Percentiles rank a stretch among this genome's conserved stretches.
These are phyloP conservation scores for Drosophila basisetae DNA, from an alignment of 2,888 invertebrate genomes.

Conservation along the genomic window DNA sequence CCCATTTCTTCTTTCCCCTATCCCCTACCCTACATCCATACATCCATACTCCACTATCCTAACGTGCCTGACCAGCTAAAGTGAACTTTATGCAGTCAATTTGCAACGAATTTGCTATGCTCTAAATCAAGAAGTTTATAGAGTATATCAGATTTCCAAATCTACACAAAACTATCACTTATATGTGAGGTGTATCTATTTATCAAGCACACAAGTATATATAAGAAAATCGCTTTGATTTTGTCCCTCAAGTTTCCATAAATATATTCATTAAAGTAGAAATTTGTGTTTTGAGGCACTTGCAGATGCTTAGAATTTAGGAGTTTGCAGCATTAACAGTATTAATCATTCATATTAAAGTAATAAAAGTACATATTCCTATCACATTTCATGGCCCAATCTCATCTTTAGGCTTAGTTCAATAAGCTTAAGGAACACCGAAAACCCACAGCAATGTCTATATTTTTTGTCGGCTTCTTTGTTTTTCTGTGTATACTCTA, in stretches of 20 bases:
- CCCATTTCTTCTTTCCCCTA: too few relatives aligned
- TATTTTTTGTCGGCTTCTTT: not conserved
- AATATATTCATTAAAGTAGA: not conserved
- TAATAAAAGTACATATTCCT: too few relatives aligned
- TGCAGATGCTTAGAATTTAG: not conserved
- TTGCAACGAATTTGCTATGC: conserved; percentile 31
- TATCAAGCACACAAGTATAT: not conserved
- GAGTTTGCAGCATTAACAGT: not conserved
- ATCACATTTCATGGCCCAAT: not conserved
- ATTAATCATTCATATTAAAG: too few relatives aligned
- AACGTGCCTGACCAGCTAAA: conserved; percentile 16
- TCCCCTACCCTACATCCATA: not conserved
- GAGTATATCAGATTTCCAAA: not conserved
- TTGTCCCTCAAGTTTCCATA: not conserved
- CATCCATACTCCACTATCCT: not conserved
- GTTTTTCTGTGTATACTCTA: conserved; percentile 14
- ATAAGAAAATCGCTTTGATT: not conserved
- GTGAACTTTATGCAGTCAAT: conserved; percentile 3
- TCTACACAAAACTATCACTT: not conserved
- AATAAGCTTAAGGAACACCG: not conserved
- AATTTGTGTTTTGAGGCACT: too few relatives aligned
- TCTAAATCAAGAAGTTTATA: not conserved
- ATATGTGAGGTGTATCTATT: not conserved
- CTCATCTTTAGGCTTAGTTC: conserved; percentile 21
- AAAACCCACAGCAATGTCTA: not conserved